phyloP scores from a whole-genome alignment of 2,797 vertebrate species.

The Cossypha dichroa region DNA sequence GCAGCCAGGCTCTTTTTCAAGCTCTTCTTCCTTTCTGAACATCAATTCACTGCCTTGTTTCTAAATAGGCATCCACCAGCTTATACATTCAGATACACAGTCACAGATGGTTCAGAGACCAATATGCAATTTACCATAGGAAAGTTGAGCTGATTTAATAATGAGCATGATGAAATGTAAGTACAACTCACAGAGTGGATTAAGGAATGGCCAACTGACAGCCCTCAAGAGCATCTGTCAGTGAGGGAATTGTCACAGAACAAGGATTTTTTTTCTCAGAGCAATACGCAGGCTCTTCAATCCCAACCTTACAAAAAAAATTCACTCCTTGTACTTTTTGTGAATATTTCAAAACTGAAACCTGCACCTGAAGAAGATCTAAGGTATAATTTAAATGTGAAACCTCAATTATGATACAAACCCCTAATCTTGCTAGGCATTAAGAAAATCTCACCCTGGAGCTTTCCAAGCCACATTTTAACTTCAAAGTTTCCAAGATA shows the following conservation, averaged over 20 bases:
- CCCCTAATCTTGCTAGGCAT: not conserved
- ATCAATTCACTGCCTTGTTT: not conserved
- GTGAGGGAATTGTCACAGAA: not conserved
- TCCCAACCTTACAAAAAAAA: not conserved
- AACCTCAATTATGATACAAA: not conserved
- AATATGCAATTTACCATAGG: not conserved
- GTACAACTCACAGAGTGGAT: not conserved
- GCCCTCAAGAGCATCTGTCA: not conserved
- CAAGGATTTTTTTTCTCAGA: not conserved
- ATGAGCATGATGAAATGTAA: not conserved
- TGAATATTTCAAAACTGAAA: not conserved
- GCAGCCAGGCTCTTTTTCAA: not conserved
- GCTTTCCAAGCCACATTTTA: not conserved
- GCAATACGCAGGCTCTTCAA: rapidly evolving
- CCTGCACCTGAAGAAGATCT: not conserved
- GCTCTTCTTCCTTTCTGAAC: not conserved
- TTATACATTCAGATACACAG: not conserved
- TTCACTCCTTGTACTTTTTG: not conserved
- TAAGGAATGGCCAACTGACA: conserved; percentile 41
- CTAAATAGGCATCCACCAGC: not conserved
- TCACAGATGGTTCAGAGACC: not conserved
- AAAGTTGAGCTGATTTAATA: conserved; percentile 45
- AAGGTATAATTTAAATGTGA: not conserved
- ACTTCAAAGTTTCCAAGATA: not conserved
- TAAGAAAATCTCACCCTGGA: not conserved